Base-by-base conservation (phyloP, 2,113 vertebrate species). In the Leuciscus idus region DNA sequence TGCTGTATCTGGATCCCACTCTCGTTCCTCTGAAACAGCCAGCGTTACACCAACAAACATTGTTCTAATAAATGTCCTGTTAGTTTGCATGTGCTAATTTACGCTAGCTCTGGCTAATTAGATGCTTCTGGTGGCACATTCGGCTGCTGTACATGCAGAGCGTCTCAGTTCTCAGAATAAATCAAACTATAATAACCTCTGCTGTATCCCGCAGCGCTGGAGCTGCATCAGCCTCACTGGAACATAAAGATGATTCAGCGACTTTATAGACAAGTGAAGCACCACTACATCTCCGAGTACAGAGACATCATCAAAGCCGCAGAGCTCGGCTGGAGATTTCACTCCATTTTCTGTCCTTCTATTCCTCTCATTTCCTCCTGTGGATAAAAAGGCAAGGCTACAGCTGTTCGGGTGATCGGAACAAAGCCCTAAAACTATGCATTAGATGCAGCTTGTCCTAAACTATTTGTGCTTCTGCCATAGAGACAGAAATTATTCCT, bases 221-320 rank as follows among this genome's bases (percentile, higher is more conserved):
- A 59, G 33, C 83, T 64, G 82, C 39, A 28, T 52, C 78, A 62
- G 78, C 57, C 79, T 66, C 61, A 0, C 26, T 15, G 26, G 11
- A 55, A 33, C 46, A 43, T 36, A 66, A 85, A 78, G n/a, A 52
- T 78, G 48, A 78, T 85, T 62, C 39, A 84, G 72, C 43, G n/a
- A 73, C 73, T 75, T 55, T 75, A 52, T 17, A 59, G 81, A n/a
- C 21, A 2, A n/a, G 28, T 72, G 17, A 59, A 74, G 72, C 57
- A 33, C 19, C 13, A 57, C 19, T 50, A 72, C 66, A 39, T 52
- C 48, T 36, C 64, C 1, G n/a, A 76, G 55, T 4, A 75, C 52
- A 50, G 66, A 83, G 64, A 70, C 28, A n/a, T 83, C 64, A 83
- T 73, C 26, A 73, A 52, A n/a, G 81, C 81, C 1, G 19, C 64